phyloP scores from a whole-genome alignment of 2,113 vertebrate species.

The Stigmatopora argus region DNA sequence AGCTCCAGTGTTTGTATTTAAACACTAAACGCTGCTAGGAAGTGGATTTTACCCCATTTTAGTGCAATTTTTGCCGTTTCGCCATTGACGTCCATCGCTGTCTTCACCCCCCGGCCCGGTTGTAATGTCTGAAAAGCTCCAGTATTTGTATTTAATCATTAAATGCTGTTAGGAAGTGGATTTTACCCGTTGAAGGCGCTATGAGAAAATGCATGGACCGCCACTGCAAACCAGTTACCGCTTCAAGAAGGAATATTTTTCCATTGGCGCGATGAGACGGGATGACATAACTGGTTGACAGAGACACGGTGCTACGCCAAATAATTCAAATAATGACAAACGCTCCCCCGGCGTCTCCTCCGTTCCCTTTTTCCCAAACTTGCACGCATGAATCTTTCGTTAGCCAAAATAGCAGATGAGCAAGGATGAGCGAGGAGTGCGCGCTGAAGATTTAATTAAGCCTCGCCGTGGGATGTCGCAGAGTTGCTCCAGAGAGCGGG shows the following conservation, averaged over 20 bases:
- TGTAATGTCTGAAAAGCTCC: too few species aligned
- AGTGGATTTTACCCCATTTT: too few species aligned
- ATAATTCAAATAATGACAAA: constrained; percentile 27
- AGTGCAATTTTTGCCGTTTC: too few species aligned
- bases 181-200: too few species aligned
- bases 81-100: too few species aligned
- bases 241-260: constrained; percentile 21
- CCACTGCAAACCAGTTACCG: too few species aligned
- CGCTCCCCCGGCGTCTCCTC: constrained; percentile 8
- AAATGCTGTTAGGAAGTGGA: too few species aligned
- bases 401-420: constrained; percentile 59
- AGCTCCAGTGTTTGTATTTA: too few species aligned
- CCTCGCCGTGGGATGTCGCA: constrained; percentile 56
- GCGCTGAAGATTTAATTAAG: constrained; percentile 64
- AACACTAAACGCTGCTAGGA: too few species aligned
- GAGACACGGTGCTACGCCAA: constrained; percentile 24
- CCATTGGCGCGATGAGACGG: constrained; percentile 9
- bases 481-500: constrained; percentile 40
- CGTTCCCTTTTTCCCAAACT: constrained; percentile 36
- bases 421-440: constrained; percentile 53
- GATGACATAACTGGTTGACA: constrained; percentile 36
- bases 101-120: too few species aligned
- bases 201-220: too few species aligned
- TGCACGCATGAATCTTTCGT: constrained; percentile 43
- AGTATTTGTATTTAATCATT: too few species aligned